A percentile compares a stretch with the other conserved stretches of the same genome.
Evolutionary conservation across 2,113 vertebrate genomes (phyloP).

Genomic region (Chaetops frenatus): DNA sequence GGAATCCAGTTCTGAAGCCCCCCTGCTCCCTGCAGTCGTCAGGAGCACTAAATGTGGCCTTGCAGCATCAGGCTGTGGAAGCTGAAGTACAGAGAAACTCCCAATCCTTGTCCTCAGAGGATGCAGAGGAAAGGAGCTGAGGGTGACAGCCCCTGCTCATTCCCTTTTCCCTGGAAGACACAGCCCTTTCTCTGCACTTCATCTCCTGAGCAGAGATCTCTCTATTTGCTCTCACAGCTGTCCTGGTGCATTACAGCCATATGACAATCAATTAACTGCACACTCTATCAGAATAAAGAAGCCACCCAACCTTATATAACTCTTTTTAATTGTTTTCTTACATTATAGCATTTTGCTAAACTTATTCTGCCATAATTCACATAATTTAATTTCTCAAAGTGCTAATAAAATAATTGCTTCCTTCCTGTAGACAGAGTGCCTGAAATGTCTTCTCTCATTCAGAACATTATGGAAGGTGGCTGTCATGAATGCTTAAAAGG

Average conservation of each 20-base stretch:
- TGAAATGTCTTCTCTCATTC: constrained; percentile 30
- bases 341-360: constrained; percentile 75
- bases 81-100: background rate
- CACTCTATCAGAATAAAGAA: constrained; percentile 73
- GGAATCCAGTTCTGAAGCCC: background rate
- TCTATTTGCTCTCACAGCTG: background rate
- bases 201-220: background rate
- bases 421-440: constrained; percentile 76
- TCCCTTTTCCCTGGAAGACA: background rate
- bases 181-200: background rate
- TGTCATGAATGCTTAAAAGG: constrained; percentile 67
- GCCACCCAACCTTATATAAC: constrained; percentile 71
- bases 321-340: constrained; percentile 82
- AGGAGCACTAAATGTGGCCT: accelerated
- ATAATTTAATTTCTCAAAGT: constrained; percentile 79
- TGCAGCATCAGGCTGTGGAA: background rate
- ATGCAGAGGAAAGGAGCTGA: background rate
- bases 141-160: background rate
- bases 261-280: constrained; percentile 75
- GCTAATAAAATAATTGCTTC: constrained; percentile 81
- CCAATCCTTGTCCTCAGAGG: background rate
- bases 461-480: constrained; percentile 57
- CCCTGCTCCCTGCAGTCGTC: background rate
- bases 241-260: constrained; percentile 57
- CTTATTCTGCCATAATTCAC: constrained; percentile 74